phyloP scores from a whole-genome alignment of 2,888 invertebrate genomes.

The Electrophaes corylata region DNA sequence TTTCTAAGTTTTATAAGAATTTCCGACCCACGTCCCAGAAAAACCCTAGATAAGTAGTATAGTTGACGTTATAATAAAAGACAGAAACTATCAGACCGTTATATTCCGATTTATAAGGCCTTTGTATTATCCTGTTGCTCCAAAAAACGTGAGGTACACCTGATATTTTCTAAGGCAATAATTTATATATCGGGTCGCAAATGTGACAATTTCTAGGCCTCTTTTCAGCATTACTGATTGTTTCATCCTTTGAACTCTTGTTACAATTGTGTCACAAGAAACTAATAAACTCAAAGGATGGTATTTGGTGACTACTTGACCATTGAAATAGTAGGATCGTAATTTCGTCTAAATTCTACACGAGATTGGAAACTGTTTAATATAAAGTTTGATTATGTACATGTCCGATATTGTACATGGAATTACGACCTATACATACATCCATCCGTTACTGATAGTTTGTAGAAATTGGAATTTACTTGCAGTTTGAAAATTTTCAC shows the following conservation, averaged over 20 bases:
- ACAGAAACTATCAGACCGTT: background rate
- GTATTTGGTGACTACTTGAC: background rate
- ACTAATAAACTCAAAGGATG: background rate
- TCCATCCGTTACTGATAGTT: too few relatives aligned
- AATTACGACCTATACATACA: too few relatives aligned
- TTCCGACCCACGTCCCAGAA: too few relatives aligned
- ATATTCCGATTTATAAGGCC: background rate
- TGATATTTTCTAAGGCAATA: conserved; percentile 1
- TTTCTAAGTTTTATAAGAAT: too few relatives aligned
- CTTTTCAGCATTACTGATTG: conserved; percentile 20
- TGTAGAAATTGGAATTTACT: too few relatives aligned
- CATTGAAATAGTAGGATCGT: background rate
- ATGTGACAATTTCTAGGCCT: background rate
- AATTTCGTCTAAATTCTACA: too few relatives aligned
- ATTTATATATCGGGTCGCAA: background rate
- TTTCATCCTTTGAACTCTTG: conserved; percentile 4
- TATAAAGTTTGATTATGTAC: too few relatives aligned
- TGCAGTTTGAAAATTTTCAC: too few relatives aligned
- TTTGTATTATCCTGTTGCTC: background rate
- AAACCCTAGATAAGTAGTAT: too few relatives aligned
- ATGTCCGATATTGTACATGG: too few relatives aligned
- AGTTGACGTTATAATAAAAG: background rate
- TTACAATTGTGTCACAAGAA: conserved; percentile 1
- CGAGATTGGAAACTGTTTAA: too few relatives aligned
- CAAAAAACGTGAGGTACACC: background rate